phyloP scores from a whole-genome alignment of 2,113 vertebrate genomes.

The Notothenia coriiceps region DNA sequence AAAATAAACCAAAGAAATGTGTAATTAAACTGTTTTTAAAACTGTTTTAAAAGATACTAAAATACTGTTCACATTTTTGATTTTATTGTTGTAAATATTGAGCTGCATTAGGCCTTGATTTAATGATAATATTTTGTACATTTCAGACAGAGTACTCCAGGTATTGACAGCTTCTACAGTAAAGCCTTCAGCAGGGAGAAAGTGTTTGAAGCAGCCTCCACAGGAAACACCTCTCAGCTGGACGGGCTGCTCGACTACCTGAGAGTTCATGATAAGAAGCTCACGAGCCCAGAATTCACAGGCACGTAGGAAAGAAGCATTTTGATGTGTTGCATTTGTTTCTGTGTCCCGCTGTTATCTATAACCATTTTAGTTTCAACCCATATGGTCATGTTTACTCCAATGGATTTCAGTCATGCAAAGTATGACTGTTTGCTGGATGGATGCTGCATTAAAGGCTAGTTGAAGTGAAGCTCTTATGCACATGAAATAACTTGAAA shows the following conservation, averaged over 20 bases:
- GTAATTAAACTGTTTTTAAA: background rate
- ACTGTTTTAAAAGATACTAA: background rate
- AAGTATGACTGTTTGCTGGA: background rate
- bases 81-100: background rate
- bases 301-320: slow-evolving; percentile 56
- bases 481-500: background rate
- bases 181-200: slow-evolving; percentile 52
- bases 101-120: background rate
- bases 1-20: background rate
- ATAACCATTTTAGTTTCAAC: background rate
- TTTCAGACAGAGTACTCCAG: background rate
- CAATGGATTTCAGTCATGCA: background rate
- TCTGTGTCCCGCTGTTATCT: background rate
- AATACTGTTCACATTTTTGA: background rate
- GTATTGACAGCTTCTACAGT: background rate
- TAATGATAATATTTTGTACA: background rate
- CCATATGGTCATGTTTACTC: background rate
- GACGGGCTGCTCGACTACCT: slow-evolving; percentile 86
- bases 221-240: slow-evolving; percentile 83
- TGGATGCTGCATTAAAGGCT: background rate
- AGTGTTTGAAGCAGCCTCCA: slow-evolving; percentile 89
- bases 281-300: slow-evolving; percentile 89
- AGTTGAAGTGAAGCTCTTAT: background rate
- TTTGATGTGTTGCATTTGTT: background rate
- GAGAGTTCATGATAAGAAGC: slow-evolving; percentile 78